Conservation (phyloP, 1,140 invertebrate species). For the Trypoxylus dichotomus region DNA sequence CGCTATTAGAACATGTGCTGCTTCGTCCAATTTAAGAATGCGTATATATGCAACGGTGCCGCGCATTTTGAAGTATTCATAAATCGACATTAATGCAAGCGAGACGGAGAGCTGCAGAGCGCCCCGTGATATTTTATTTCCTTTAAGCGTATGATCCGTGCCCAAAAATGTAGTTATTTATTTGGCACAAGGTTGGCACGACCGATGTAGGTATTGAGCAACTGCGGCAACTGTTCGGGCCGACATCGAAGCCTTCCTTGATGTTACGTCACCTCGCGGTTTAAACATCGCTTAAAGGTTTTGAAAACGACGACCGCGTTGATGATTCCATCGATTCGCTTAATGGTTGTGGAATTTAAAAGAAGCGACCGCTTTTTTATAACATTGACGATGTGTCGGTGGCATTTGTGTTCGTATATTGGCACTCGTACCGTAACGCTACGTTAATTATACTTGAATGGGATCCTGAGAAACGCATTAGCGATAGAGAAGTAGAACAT, state of each 20-base stretch:
- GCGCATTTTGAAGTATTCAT: background rate
- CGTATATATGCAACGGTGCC: background rate
- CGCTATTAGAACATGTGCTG: slow-evolving; percentile 11
- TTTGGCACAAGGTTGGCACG: slow-evolving; percentile 24
- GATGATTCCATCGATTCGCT: background rate
- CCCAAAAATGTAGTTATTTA: slow-evolving; percentile 24
- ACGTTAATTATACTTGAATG: too few relatives aligned
- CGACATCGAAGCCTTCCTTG: slow-evolving; percentile 22
- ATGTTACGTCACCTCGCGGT: slow-evolving; percentile 19
- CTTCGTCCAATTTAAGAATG: background rate
- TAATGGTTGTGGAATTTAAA: too few relatives aligned
- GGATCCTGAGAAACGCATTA: too few relatives aligned
- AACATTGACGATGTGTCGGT: too few relatives aligned
- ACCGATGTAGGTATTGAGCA: slow-evolving; percentile 1
- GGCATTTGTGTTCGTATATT: too few relatives aligned
- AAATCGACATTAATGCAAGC: slow-evolving; percentile 6
- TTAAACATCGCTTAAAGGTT: background rate
- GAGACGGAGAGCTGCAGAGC: background rate
- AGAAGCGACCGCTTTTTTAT: too few relatives aligned
- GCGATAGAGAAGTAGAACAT: too few relatives aligned
- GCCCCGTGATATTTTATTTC: slow-evolving; percentile 16
- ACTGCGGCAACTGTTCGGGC: slow-evolving; percentile 2
- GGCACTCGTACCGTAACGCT: too few relatives aligned
- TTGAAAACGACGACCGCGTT: background rate
- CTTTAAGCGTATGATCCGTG: slow-evolving; percentile 24